These are phyloP conservation scores for Catamblyrhynchus diadema DNA, from an alignment of 2,797 vertebrate genomes.

Conservation along the genomic window DNA sequence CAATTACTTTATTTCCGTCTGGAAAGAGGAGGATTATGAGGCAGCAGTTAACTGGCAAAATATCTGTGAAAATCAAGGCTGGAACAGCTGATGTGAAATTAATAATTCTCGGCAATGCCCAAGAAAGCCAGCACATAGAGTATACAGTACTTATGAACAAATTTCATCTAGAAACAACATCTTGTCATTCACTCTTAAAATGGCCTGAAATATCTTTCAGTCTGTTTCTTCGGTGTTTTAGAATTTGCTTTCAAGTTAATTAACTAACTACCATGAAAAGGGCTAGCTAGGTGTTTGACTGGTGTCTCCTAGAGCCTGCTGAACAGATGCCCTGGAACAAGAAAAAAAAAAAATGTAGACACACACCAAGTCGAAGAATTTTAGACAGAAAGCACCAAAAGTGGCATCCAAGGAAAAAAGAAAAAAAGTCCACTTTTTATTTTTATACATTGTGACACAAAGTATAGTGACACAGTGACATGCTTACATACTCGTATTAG, in stretches of 20 bases:
- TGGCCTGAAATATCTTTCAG: background rate
- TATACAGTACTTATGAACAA: background rate
- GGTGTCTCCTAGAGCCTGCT: background rate
- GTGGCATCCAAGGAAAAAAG: background rate
- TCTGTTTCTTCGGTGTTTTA: background rate
- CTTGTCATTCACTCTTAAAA: background rate
- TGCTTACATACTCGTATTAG: background rate
- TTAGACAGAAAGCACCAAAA: background rate
- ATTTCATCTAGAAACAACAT: background rate
- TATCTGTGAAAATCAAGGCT: background rate
- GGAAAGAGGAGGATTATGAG: background rate
- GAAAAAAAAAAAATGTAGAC: background rate
- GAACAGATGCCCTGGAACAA: background rate
- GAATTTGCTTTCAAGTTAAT: slow-evolving; percentile 4
- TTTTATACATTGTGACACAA: background rate
- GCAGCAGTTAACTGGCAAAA: background rate
- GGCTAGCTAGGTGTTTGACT: background rate
- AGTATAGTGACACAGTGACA: background rate
- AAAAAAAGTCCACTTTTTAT: background rate
- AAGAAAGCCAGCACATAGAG: background rate
- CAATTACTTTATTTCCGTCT: background rate
- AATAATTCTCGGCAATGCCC: slow-evolving; percentile 1
- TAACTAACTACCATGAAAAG: background rate
- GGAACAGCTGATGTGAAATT: background rate
- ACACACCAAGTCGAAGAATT: background rate